Evolutionary conservation across 2,888 invertebrate species (phyloP).

Genomic region (Hymenopus coronatus): DNA sequence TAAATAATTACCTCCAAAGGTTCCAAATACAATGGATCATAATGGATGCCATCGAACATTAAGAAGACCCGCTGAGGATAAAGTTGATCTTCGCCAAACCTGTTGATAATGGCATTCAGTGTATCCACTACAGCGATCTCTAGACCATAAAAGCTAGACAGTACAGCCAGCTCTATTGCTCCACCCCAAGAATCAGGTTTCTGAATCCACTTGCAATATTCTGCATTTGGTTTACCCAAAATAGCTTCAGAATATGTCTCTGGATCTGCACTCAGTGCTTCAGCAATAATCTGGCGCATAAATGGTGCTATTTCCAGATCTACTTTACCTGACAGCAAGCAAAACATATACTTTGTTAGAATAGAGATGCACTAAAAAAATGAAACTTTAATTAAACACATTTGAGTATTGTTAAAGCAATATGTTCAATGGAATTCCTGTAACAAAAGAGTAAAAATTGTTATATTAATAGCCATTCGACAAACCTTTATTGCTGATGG

Average conservation of each 20-base stretch:
- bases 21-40: slow-evolving; percentile 90
- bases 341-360: not conserved
- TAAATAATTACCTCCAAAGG: slow-evolving; percentile 59
- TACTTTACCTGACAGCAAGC: slow-evolving; percentile 56
- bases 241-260: slow-evolving; percentile 82
- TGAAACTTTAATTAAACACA: too few species aligned
- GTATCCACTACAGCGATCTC: slow-evolving; percentile 95
- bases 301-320: slow-evolving; percentile 69
- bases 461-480: too few species aligned
- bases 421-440: too few species aligned
- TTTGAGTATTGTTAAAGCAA: too few species aligned
- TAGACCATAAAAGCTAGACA: slow-evolving; percentile 80
- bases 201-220: slow-evolving; percentile 89
- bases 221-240: slow-evolving; percentile 76
- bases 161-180: slow-evolving; percentile 86
- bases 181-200: slow-evolving; percentile 92
- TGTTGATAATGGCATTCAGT: slow-evolving; percentile 82
- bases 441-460: too few species aligned
- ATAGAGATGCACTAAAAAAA: too few species aligned
- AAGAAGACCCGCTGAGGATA: slow-evolving; percentile 81
- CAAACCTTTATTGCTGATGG: too few species aligned
- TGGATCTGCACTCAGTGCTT: slow-evolving; percentile 72
- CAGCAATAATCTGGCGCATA: slow-evolving; percentile 85
- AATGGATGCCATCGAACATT: slow-evolving; percentile 94
- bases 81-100: slow-evolving; percentile 89